A percentile compares a stretch with the other conserved stretches of the same genome.
Conservation (phyloP, 2,797 vertebrate genomes). For the Crax fasciolata region DNA sequence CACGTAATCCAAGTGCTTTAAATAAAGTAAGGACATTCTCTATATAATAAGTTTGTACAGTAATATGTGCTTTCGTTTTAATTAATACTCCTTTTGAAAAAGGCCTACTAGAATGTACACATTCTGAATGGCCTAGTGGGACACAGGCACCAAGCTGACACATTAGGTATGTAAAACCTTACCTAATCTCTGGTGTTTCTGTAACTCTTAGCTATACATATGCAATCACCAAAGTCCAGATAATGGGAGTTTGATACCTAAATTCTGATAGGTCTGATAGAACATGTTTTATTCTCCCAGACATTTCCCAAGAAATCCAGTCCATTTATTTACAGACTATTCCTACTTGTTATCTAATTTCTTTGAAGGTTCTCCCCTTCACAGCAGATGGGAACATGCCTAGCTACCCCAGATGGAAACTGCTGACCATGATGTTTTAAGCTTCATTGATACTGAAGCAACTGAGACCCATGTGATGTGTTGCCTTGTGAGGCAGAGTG, state of each 20-base stretch:
- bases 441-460: not conserved
- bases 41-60: not conserved
- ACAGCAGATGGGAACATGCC: not conserved
- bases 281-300: not conserved
- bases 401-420: not conserved
- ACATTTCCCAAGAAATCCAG: not conserved
- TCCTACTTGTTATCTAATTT: not conserved
- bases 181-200: not conserved
- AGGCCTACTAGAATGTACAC: not conserved
- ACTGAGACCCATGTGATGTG: accelerated
- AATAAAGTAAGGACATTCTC: not conserved
- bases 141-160: not conserved
- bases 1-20: not conserved
- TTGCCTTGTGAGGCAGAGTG: not conserved
- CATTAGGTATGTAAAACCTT: not conserved
- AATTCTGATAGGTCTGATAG: not conserved
- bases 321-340: not conserved
- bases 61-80: not conserved
- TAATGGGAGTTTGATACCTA: not conserved
- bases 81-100: not conserved
- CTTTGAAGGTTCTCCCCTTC: not conserved
- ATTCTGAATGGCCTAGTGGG: not conserved
- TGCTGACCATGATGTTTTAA: not conserved
- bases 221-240: not conserved
- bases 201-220: not conserved